A percentile compares a stretch with the other conserved stretches of the same genome.
Evolutionary conservation across 2,113 vertebrate species (phyloP).

Genomic region (Zosterops hypoxanthus): DNA sequence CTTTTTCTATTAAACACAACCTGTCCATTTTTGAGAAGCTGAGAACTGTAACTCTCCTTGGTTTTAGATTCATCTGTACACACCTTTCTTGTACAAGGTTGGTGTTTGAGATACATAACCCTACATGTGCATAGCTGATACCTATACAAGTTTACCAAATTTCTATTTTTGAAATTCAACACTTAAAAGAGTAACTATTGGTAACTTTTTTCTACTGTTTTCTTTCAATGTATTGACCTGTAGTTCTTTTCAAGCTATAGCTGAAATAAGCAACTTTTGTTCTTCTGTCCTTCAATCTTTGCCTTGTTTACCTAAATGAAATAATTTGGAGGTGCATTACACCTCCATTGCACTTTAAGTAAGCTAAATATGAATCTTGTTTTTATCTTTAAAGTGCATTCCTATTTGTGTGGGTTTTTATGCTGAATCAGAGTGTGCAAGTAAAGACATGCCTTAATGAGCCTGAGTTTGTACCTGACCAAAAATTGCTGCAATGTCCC

Average conservation of each 20-base stretch:
- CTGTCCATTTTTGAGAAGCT: background rate
- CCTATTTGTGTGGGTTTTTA: background rate
- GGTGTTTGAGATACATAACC: background rate
- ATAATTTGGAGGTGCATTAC: background rate
- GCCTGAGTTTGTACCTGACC: background rate
- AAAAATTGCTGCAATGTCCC: background rate
- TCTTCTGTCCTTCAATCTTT: background rate
- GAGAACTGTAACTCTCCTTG: background rate
- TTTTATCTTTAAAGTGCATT: background rate
- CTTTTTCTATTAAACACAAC: background rate
- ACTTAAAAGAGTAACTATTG: background rate
- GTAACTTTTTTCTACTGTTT: background rate
- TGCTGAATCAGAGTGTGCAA: background rate
- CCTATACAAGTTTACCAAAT: background rate
- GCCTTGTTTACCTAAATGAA: background rate
- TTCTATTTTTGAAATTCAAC: background rate
- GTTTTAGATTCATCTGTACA: background rate
- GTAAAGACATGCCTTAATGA: background rate
- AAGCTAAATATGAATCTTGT: background rate
- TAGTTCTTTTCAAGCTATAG: background rate
- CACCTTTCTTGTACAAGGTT: background rate
- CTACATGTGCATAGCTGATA: background rate
- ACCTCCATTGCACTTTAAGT: background rate
- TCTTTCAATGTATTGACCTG: background rate
- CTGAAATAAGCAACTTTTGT: background rate